Evolutionary conservation across 2,888 invertebrate genomes (phyloP), one percentile per base, ranked within the genome.

Genomic region (Pristionchus japonicus): DNA sequence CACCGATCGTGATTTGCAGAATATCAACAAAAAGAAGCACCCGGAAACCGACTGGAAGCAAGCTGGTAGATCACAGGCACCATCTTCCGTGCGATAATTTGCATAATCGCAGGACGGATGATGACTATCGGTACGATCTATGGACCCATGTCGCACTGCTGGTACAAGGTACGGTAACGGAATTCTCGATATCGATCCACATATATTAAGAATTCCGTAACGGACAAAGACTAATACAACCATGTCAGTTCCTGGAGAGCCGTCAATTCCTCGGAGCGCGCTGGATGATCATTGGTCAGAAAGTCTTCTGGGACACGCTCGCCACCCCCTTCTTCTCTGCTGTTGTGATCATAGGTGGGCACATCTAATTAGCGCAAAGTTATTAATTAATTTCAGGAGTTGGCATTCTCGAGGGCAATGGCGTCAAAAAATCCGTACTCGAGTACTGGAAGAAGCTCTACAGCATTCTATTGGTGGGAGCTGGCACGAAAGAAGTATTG

Each of bases 301-400:
- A 83, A 34, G 49, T 83, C 52, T 83, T 83, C 82, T 83, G 82
- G 82, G 82, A 83, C 52, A 83, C 82, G 49, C 82, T 83, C 49
- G 82, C 82, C 34, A 83, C 82, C 11, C 82, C 82, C 7, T 23
- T 52, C 49, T 83, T 83, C 82, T 83, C 82, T 3, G 82, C 82
- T 17, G 82, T 83, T 9, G 82, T 83, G 34, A 83, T 83, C 31
- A 52, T 83, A 13, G 82, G 82, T 83, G 23, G 11, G 80, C 27
- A n/a, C 49, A 15, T 49, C 23, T 27, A 23, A n/a, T 27, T 23
- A 0, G 61, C 0, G n/a, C n/a, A n/a, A n/a, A 43, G 43, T 43
- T 43, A 43, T 9, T 43, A 43, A 77, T 17, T 31, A 47, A 0
- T 27, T 80, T 80, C 3, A 83, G 82, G 82, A 15, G n/a, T 83